Base-by-base conservation (phyloP, 2,797 vertebrate genomes). In the Phataginus tricuspis region DNA sequence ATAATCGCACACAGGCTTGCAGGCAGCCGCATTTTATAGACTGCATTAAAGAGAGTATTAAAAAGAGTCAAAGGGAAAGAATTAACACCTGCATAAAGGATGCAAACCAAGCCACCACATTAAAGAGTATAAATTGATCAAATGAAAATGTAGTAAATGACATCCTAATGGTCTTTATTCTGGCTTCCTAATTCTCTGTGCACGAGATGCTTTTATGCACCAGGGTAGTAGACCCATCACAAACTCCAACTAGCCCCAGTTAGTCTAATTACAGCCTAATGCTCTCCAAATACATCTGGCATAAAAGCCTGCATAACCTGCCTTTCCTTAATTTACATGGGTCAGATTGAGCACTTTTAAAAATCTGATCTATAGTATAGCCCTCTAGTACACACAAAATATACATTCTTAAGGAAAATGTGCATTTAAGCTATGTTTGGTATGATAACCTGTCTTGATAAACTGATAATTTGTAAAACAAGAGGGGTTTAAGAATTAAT, bases 91-190 rank as follows among this genome's bases (percentile, higher is more conserved):
- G 89, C 94, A 95, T 72, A 96, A 94, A 95, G 93, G 86, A 96
- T 97, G 96, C 89, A 94, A 97, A 90, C 96, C 90, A 97, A 91
- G 89, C 97, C 96, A 95, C 95, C 96, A 79, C 97, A 97, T 97
- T 97, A 97, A 97, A 96, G 88, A 89, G 77, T 69, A 96, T 94
- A 97, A 97, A 97, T 90, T 97, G 96, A 96, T 96, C 83, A 98
- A 96, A 96, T 97, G 97, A 97, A 97, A 97, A 97, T 97, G 91
- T 97, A 97, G 97, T 94, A 97, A 97, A 96, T 97, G 97, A 96
- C 96, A 97, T 97, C 94, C 92, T 98, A 98, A 98, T 98, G 96
- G 97, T 91, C 91, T 89, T 95, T 87, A 90, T 94, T 96, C 97
- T 87, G 86, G 66, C 74, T 95, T 96, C 86, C 91, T 96, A 97